phyloP scores from a whole-genome alignment of 2,797 vertebrate genomes.

The Clarias platycephalus region DNA sequence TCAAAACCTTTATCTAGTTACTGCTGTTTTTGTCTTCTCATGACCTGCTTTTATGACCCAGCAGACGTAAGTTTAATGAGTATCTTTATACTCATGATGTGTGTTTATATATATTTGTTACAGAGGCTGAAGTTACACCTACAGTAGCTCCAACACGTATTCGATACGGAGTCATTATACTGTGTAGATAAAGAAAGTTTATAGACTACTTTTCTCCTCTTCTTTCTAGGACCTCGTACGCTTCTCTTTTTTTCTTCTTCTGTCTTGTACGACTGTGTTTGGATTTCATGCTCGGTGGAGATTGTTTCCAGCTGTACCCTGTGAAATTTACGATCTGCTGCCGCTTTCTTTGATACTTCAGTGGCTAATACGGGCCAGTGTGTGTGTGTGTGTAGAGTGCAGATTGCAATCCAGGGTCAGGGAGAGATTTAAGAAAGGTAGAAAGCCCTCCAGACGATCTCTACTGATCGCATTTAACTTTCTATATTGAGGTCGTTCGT shows the following conservation, averaged over 20 bases:
- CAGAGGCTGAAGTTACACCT: neutral
- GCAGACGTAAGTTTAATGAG: no score
- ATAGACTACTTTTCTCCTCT: neutral
- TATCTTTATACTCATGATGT: neutral
- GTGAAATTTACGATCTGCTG: constrained; percentile 63
- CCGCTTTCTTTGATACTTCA: constrained; percentile 49
- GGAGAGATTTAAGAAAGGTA: constrained; percentile 6
- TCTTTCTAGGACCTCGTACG: neutral
- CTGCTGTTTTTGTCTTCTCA: neutral
- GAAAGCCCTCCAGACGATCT: no score
- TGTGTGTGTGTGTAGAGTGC: constrained; percentile 7
- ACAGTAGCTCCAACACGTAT: neutral
- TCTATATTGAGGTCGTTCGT: neutral
- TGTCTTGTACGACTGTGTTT: neutral
- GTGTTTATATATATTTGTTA: neutral
- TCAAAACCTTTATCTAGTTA: neutral
- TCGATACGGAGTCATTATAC: neutral
- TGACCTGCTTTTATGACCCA: neutral
- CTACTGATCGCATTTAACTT: neutral
- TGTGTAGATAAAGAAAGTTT: neutral
- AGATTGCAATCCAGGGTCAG: neutral
- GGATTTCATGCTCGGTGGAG: constrained; percentile 44
- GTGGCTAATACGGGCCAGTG: neutral
- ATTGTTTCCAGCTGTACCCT: constrained; percentile 60
- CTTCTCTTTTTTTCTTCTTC: neutral